Conservation (phyloP, 2,113 vertebrate genomes). For the Sarotherodon lohbergeri region DNA sequence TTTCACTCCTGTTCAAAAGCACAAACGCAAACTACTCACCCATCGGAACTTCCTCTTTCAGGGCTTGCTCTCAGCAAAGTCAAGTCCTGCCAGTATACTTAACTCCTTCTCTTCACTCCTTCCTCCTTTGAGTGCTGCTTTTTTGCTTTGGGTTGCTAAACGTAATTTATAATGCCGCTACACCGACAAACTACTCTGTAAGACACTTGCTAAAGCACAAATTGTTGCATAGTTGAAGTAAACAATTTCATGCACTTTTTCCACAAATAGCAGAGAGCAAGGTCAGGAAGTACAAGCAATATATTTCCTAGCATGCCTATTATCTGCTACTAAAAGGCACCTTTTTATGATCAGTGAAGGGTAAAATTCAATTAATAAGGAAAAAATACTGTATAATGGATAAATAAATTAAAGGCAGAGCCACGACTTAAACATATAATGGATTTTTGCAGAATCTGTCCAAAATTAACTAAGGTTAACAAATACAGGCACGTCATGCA, state of each 20-base stretch:
- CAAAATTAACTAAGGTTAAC: not conserved
- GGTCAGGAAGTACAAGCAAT: not conserved
- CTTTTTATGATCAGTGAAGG: not conserved
- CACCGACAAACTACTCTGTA: not conserved
- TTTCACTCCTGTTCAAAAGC: not conserved
- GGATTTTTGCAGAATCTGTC: not conserved
- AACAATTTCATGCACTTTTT: not conserved
- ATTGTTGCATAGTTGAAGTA: not conserved
- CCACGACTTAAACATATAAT: not conserved
- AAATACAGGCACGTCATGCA: fast-evolving
- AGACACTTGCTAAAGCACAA: not conserved
- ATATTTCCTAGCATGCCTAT: not conserved
- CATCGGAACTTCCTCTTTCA: not conserved
- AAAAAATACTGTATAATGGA: not conserved
- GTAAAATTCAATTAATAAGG: not conserved
- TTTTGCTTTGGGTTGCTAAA: not conserved
- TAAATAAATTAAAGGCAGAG: not conserved
- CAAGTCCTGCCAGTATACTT: not conserved
- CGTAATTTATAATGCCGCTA: not conserved
- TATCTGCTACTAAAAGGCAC: not conserved
- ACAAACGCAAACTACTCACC: not conserved
- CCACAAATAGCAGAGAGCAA: not conserved
- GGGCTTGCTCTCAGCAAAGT: not conserved
- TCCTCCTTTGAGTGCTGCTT: not conserved
- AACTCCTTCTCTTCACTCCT: not conserved